Percentiles rank a stretch among this genome's conserved stretches.
phyloP scores from a whole-genome alignment of 2,797 vertebrate species.

The Micrastur ruficollis region DNA sequence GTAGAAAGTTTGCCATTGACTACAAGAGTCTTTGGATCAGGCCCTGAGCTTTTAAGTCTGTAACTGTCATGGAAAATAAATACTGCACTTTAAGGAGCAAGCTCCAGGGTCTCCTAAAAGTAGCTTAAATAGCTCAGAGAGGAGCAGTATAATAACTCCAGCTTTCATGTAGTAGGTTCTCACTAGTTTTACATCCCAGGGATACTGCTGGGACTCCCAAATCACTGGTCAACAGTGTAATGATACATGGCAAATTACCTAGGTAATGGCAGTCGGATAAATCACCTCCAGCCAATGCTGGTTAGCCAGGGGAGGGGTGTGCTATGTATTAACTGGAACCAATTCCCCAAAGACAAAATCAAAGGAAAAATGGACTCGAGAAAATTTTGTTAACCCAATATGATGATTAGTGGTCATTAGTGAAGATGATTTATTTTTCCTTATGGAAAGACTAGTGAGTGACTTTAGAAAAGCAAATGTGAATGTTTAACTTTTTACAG shows the following conservation, averaged over 20 bases:
- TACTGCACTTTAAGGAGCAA: constrained; percentile 41
- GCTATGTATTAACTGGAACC: constrained; percentile 33
- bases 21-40: not conserved
- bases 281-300: constrained; percentile 49
- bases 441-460: not conserved
- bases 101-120: constrained; percentile 63
- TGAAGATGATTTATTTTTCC: constrained; percentile 47
- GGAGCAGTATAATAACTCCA: constrained; percentile 34
- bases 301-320: not conserved
- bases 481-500: constrained; percentile 3
- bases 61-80: constrained; percentile 55
- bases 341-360: constrained; percentile 34
- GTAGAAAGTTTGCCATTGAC: not conserved
- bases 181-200: constrained; percentile 21
- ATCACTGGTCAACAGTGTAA: constrained; percentile 54
- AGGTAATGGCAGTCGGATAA: constrained; percentile 46
- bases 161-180: constrained; percentile 33
- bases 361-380: constrained; percentile 38
- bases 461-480: constrained; percentile 31
- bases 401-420: constrained; percentile 58
- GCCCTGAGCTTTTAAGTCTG: constrained; percentile 33
- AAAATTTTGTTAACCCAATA: not conserved
- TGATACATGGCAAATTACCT: constrained; percentile 63
- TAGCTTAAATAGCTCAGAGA: constrained; percentile 39
- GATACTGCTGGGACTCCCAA: constrained; percentile 55